Conservation (phyloP, 2,797 vertebrate genomes). For the Echeneis naucrates region DNA sequence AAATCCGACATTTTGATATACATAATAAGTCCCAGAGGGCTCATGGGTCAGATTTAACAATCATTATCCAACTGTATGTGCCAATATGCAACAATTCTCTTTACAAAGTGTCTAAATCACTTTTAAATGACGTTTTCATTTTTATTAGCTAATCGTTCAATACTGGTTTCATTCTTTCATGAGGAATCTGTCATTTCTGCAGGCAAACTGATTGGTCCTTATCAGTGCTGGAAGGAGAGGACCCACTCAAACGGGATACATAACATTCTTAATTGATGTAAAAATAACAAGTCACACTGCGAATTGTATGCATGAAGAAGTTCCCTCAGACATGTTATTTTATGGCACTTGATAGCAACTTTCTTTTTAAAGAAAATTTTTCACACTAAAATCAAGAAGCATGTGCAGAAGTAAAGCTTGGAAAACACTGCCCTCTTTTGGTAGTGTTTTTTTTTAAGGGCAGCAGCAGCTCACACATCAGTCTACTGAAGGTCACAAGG, state of each 20-base stretch:
- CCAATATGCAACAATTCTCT: background rate
- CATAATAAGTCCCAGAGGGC: conserved; percentile 7
- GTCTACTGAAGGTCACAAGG: background rate
- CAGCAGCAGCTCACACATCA: background rate
- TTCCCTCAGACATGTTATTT: background rate
- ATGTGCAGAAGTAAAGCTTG: background rate
- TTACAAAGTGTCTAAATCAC: background rate
- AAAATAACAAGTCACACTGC: background rate
- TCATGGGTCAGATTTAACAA: conserved; percentile 13
- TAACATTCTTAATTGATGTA: background rate
- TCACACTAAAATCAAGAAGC: background rate
- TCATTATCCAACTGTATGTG: background rate
- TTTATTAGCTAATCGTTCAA: background rate
- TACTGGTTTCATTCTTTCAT: background rate
- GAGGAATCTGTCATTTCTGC: conserved; percentile 33
- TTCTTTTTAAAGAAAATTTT: background rate
- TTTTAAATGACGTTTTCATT: background rate
- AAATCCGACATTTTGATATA: conserved; percentile 22
- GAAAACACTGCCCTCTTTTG: conserved; percentile 71
- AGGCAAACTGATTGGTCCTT: conserved; percentile 30
- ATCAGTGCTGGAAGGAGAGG: conserved; percentile 38
- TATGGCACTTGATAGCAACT: background rate
- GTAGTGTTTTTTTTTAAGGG: background rate
- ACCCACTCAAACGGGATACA: conserved; percentile 19
- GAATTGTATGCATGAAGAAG: background rate